Evolutionary conservation across 2,113 vertebrate species (phyloP), one percentile per base, ranked within the genome.

Genomic region (Poeciliopsis occidentalis): DNA sequence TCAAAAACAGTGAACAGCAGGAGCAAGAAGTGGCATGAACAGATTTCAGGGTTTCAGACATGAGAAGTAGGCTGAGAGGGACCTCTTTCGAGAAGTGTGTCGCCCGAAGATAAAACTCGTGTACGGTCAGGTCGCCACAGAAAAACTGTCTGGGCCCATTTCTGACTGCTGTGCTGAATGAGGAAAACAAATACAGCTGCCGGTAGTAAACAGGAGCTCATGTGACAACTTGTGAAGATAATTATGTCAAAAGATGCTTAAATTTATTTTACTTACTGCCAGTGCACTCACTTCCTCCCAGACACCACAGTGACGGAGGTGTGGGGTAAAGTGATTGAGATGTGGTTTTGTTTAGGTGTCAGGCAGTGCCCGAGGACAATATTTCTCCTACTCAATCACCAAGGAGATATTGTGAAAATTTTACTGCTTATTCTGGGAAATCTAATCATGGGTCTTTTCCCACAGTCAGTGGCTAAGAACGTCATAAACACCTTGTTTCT

Each of bases 21-120:
- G 88, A 92, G 94, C 93, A 94, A 94, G 94, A 94, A 93, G 90
- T 91, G 87, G 92, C 94, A 93, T 93, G 94, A 95, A 93, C 81
- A 82, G 81, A 85, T 85, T 84, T 89, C 79, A 82, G 74, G 87
- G 79, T 81, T 83, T 85, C 82, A 92, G 91, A 92, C 88, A 86
- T 87, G 85, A 86, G 79, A 87, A 91, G 88, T 79, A 78, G 82
- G 88, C 73, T 90, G 75, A 90, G 88, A 86, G 91, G 77, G 91
- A 88, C 87, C 87, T 90, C 91, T 93, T 91, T 90, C 89, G 84
- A 85, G 87, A 89, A 91, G 85, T 83, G 69, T 73, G 78, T 92
- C 85, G 94, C 91, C 93, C 82, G 83, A 82, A 95, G 94, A 94
- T 87, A 94, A 92, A 91, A 86, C 90, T 91, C 86, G 88, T 89